Evolutionary conservation across 2,888 invertebrate species (phyloP).

Genomic region (Nowickia ferox): DNA sequence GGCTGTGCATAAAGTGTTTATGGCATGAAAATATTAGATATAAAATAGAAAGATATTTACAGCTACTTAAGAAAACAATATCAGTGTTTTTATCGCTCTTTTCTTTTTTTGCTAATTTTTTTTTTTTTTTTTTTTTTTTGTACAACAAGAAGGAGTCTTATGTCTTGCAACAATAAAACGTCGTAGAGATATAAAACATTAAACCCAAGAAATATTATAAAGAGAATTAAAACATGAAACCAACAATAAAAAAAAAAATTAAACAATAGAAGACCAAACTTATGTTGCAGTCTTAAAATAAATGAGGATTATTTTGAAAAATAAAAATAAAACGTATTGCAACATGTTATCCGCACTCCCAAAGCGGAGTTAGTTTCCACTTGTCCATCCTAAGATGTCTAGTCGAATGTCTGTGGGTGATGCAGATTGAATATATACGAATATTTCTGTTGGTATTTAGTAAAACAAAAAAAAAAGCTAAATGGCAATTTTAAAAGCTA

Average conservation of each 20-base stretch:
- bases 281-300: conserved; percentile 26
- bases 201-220: conserved; percentile 54
- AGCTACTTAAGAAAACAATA: conserved; percentile 70
- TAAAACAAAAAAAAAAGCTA: background rate
- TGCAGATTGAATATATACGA: background rate
- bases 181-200: conserved; percentile 57
- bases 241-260: conserved; percentile 27
- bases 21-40: conserved; percentile 43
- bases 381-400: conserved; percentile 54
- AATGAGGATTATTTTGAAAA: conserved; percentile 19
- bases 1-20: conserved; percentile 43
- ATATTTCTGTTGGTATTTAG: too few species aligned
- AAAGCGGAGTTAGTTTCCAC: conserved; percentile 36
- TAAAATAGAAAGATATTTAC: conserved; percentile 54
- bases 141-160: conserved; percentile 26
- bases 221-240: conserved; percentile 52
- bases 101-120: conserved; percentile 14
- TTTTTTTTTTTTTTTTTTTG: conserved; percentile 15
- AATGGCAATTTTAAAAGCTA: background rate
- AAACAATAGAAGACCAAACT: conserved; percentile 25
- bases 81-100: conserved; percentile 45
- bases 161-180: conserved; percentile 43
- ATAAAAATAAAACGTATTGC: conserved; percentile 24
- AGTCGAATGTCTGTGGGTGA: conserved; percentile 20
- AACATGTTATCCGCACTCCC: conserved; percentile 41